Base-by-base conservation (phyloP, 2,888 invertebrate genomes). In the Timema cristinae region DNA sequence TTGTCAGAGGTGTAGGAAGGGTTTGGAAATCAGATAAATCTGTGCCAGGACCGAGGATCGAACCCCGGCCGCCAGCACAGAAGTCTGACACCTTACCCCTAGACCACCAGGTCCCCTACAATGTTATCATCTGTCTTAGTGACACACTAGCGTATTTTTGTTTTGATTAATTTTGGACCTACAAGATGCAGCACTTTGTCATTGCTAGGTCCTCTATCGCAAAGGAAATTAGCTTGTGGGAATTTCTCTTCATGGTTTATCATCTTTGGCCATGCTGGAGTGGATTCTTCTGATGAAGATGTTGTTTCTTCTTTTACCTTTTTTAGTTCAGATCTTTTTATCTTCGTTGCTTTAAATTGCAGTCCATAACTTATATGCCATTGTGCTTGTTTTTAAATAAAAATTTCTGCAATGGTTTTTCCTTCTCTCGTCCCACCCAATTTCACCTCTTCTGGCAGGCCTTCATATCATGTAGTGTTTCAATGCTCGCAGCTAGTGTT, bases 101-200 rank as follows among this genome's bases (percentile, higher is more conserved):
- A n/a, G n/a, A n/a, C n/a, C n/a, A n/a, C n/a, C n/a, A n/a, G n/a
- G n/a, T n/a, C n/a, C n/a, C n/a, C n/a, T 59, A 32, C 0, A 5
- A 59, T 59, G 59, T 59, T 59, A 59, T 59, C 59, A 11, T n/a
- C 8, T 11, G 13, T 59, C 0, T 59, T 59, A 16, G 59, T 8
- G n/a, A 59, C 59, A 59, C 15, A 59, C n/a, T 59, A 1, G 13
- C 59, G 59, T n/a, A 59, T 59, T n/a, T 59, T 59, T 13, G 59
- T 59, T n/a, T 59, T n/a, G 59, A 59, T 59, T n/a, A 59, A n/a
- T 13, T 11, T 13, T 59, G 13, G n/a, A 59, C 8, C n/a, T 59
- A 59, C 59, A n/a, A 13, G 15, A 59, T 59, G n/a, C 9, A 59
- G 32, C 15, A 59, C 59, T 59, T n/a, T 59, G 15, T n/a, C 9